Evolutionary conservation across 2,113 vertebrate genomes (phyloP), one percentile per base, ranked within the genome.

Genomic region (Burhinus bistriatus): DNA sequence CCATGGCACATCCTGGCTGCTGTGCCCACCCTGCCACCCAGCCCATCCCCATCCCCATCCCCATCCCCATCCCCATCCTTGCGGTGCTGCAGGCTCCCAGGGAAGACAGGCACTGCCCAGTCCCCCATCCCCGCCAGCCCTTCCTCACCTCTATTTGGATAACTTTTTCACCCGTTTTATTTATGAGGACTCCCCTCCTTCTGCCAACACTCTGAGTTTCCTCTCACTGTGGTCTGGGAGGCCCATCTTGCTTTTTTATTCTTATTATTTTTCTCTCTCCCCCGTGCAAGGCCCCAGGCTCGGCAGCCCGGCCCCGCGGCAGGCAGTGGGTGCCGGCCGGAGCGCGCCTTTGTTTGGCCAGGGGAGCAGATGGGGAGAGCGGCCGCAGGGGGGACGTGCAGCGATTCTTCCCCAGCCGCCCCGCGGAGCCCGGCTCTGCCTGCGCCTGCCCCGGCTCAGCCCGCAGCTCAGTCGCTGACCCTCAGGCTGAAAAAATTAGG

Each of bases 91-190:
- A 3, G 5, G 30, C 47, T 79, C 29, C 57, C 2, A 1, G 49
- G 61, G 42, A 76, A 62, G n/a, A 44, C 62, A 77, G 66, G 40
- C 14, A 11, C 82, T 89, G 57, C 57, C 36, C 22, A 6, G 47
- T 59, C 36, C 61, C 65, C 21, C 54, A 45, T 81, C 76, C 29
- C 52, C 16, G 7, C 45, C 83, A 83, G 54, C 68, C 58, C 68
- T 95, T 96, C 86, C 86, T 93, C 7, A 1, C 44, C 78, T 84
- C 83, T 98, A 25, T 98, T 98, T 97, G 95, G 92, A 93, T 97
- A 97, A 97, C 97, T 97, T 95, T 87, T 93, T 83, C 91, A 97
- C 96, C 83, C 2, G 0, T 62, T 96, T 83, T 77, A 57, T 97
- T 94, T 93, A 95, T 38, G 77, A 97, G 87, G 79, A 73, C 83